Percentiles rank a stretch among this genome's conserved stretches.
phyloP scores from a whole-genome alignment of 1,140 invertebrate species.

The Drosophila willistoni region DNA sequence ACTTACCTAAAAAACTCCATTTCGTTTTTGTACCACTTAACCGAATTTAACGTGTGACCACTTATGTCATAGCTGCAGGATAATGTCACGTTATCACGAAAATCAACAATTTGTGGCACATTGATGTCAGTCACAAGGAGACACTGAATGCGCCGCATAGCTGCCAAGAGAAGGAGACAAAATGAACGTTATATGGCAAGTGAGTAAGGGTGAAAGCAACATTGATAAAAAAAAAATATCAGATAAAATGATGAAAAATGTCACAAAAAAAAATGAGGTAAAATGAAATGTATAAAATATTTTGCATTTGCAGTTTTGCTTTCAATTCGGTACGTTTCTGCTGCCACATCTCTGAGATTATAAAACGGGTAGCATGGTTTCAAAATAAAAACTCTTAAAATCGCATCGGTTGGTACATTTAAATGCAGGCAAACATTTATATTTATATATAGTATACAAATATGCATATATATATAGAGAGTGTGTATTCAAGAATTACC shows the following conservation, averaged over 20 bases:
- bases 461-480: no score
- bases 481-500: neutral
- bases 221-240: constrained; percentile 53
- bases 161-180: constrained; percentile 38
- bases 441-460: neutral
- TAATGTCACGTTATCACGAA: constrained; percentile 84
- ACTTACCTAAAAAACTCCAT: constrained; percentile 88
- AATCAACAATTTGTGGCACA: constrained; percentile 84
- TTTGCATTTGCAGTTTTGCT: constrained; percentile 48
- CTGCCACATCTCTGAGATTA: constrained; percentile 26
- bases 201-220: constrained; percentile 23
- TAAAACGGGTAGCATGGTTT: neutral
- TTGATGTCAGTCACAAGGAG: constrained; percentile 82
- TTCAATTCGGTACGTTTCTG: neutral
- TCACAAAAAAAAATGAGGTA: constrained; percentile 51
- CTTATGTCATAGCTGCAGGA: constrained; percentile 85
- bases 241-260: constrained; percentile 79
- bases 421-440: neutral
- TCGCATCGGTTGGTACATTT: neutral
- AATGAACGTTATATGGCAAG: constrained; percentile 4
- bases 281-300: constrained; percentile 33
- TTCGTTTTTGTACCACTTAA: constrained; percentile 92
- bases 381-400: constrained; percentile 28
- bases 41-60: constrained; percentile 88
- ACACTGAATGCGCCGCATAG: constrained; percentile 70